Evolutionary conservation across 2,113 vertebrate species (phyloP).

Genomic region (Vicugna pacos): DNA sequence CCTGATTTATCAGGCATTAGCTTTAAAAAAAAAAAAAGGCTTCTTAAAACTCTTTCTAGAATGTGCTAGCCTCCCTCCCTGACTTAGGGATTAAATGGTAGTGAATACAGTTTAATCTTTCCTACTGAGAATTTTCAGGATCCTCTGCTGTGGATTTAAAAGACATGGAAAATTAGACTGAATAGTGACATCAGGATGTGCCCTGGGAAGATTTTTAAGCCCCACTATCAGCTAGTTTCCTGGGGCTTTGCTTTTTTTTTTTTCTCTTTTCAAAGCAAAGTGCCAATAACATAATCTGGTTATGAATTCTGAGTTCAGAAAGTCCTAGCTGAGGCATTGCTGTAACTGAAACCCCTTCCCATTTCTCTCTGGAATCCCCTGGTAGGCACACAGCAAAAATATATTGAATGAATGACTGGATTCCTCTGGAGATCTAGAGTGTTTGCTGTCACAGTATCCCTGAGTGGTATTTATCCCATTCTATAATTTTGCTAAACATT

Average conservation of each 20-base stretch:
- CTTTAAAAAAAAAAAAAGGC: neutral
- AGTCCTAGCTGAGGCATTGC: neutral
- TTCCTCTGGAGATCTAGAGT: neutral
- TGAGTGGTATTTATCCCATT: neutral
- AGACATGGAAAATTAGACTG: constrained; percentile 36
- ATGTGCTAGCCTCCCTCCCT: neutral
- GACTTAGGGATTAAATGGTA: neutral
- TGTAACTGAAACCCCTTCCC: neutral
- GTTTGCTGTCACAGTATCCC: neutral
- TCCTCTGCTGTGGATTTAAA: constrained; percentile 23
- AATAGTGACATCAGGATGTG: neutral
- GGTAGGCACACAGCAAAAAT: neutral
- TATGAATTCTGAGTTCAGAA: neutral
- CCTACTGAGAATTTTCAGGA: constrained; percentile 48
- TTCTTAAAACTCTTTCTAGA: constrained; percentile 40
- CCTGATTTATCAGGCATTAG: neutral
- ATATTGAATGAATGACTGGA: neutral
- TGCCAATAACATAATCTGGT: neutral
- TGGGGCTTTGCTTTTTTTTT: neutral
- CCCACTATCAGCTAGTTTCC: neutral
- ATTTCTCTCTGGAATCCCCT: neutral
- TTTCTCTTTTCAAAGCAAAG: neutral
- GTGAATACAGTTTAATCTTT: constrained; percentile 43
- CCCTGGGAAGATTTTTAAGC: neutral
- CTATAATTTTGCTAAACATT: constrained; percentile 27